Percentiles rank a stretch among this genome's conserved stretches.
Conservation (phyloP, 1,140 invertebrate genomes). For the Conus ventricosus region DNA sequence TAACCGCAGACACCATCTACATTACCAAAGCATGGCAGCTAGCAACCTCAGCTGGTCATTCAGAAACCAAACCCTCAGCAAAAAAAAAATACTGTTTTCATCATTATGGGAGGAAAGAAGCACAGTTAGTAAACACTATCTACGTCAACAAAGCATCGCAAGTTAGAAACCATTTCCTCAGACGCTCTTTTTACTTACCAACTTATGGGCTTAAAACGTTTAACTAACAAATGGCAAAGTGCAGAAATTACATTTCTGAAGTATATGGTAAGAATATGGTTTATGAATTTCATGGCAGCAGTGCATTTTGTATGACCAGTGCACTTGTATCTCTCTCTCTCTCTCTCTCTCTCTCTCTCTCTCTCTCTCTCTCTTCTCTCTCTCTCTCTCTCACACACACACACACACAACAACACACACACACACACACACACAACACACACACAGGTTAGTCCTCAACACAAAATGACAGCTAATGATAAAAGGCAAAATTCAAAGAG, state of each 20-base stretch:
- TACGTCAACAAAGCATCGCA: background rate
- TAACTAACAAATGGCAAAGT: background rate
- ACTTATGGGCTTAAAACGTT: background rate
- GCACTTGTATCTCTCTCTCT: too few species aligned
- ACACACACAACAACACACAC: too few species aligned
- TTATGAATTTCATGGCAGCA: too few species aligned
- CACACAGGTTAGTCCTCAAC: too few species aligned
- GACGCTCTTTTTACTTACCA: background rate
- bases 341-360: too few species aligned
- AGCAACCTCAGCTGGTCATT: background rate
- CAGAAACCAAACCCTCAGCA: background rate
- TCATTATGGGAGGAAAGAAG: background rate
- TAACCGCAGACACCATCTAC: background rate
- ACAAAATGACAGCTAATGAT: too few species aligned
- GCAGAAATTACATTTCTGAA: background rate
- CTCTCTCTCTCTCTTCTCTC: too few species aligned
- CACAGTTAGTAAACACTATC: background rate
- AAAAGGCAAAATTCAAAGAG: too few species aligned
- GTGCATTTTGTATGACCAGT: too few species aligned
- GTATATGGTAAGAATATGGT: too few species aligned
- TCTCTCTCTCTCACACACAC: too few species aligned
- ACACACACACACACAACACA: too few species aligned
- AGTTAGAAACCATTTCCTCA: background rate
- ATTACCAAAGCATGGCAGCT: background rate
- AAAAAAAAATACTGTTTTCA: background rate